Evolutionary conservation across 2,797 vertebrate genomes (phyloP), one percentile per base, ranked within the genome.

Genomic region (Erethizon dorsatum): DNA sequence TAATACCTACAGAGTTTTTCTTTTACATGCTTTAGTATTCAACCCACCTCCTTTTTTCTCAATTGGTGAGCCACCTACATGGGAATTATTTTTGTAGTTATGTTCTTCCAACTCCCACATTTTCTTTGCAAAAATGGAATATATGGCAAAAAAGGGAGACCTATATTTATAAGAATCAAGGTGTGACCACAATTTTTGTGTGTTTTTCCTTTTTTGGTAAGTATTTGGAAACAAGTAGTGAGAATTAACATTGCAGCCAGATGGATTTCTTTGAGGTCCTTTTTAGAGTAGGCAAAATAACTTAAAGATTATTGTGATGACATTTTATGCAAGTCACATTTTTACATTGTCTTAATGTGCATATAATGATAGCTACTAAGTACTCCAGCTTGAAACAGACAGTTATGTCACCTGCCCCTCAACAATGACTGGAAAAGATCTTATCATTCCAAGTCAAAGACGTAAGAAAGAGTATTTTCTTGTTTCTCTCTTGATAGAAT

Each of bases 331-430:
- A 91, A 94, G 88, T 88, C 77, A 94, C 45, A 88, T 85, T 92
- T 97, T 94, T 90, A 94, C 14, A 86, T 90, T 73, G 79, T 69
- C 22, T 67, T 94, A 83, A 96, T 96, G 73, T 80, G 33, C 41
- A 37, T 91, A 86, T 96, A 97, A 96, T 88, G 91, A 88, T 83
- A 88, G 54, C 22, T 78, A 94, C 82, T 93, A 97, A 96, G 26
- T 79, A 93, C n/a, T 90, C 20, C 33, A 93, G 82, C 50, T 97
- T 90, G 71, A 85, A 89, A 83, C 13, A 90, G 47, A 47, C 50
- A 88, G 83, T 88, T 95, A 69, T 50, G 91, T 22, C 65, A 95
- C 90, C 78, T 97, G 59, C 52, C 75, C 82, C 31, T 88, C 41
- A 82, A 63, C 4, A 92, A 4, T 85, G 56, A 82, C 50, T 95